phyloP scores from a whole-genome alignment of 2,888 invertebrate genomes.

The Oligia strigilis region DNA sequence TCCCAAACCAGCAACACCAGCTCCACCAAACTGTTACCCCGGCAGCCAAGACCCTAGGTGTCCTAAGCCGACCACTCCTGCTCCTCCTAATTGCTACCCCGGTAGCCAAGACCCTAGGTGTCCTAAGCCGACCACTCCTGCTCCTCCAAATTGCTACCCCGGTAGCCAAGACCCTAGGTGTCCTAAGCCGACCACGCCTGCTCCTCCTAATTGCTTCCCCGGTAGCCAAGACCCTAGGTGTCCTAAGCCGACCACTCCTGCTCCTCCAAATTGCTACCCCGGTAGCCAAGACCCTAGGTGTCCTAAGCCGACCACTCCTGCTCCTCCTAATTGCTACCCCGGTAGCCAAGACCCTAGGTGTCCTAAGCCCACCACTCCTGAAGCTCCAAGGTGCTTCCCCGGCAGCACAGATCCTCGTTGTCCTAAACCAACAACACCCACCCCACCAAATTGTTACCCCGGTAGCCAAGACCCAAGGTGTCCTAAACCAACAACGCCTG shows the following conservation, averaged over 20 bases:
- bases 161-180: background rate
- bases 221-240: slow-evolving; percentile 20
- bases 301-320: slow-evolving; percentile 68
- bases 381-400: background rate
- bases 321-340: too few species aligned
- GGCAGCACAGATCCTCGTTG: slow-evolving; percentile 69
- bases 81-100: background rate
- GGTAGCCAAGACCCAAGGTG: slow-evolving; percentile 68
- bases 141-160: background rate
- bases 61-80: rapidly evolving
- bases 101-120: background rate
- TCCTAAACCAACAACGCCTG: slow-evolving; percentile 69
- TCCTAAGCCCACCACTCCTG: too few species aligned
- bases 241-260: slow-evolving; percentile 64
- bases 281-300: slow-evolving; percentile 68
- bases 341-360: too few species aligned
- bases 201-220: slow-evolving; percentile 59
- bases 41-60: background rate
- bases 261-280: slow-evolving; percentile 44
- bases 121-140: background rate
- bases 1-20: slow-evolving; percentile 69
- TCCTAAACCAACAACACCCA: slow-evolving; percentile 69
- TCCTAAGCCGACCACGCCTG: slow-evolving; percentile 17
- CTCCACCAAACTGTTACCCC: slow-evolving; percentile 48
- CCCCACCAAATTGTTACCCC: slow-evolving; percentile 45